phyloP scores from a whole-genome alignment of 1,140 invertebrate species.

The Drosophila busckii region DNA sequence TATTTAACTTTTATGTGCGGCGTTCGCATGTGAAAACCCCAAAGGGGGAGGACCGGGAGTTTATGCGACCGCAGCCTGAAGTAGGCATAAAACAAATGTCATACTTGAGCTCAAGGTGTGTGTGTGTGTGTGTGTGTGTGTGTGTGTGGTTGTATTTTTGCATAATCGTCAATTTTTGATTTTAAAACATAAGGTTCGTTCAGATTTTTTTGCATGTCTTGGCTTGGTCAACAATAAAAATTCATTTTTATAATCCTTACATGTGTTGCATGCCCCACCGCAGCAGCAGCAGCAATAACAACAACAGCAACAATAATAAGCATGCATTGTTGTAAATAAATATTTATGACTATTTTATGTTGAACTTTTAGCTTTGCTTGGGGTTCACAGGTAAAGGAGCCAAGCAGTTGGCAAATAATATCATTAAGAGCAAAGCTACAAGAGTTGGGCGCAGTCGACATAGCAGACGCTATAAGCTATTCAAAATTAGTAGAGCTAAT shows the following conservation, averaged over 20 bases:
- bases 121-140: slow-evolving; percentile 4
- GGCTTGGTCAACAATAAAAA: slow-evolving; percentile 67
- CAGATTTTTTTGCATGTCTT: background rate
- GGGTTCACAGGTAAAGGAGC: background rate
- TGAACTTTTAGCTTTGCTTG: slow-evolving; percentile 54
- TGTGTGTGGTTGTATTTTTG: slow-evolving; percentile 55
- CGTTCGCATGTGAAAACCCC: slow-evolving; percentile 52
- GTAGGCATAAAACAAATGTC: slow-evolving; percentile 71
- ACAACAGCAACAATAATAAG: slow-evolving; percentile 9
- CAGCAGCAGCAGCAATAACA: slow-evolving; percentile 16
- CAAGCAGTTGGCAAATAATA: slow-evolving; percentile 45
- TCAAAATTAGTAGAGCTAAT: too few relatives aligned
- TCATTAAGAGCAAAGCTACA: slow-evolving; percentile 16
- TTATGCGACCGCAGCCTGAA: slow-evolving; percentile 62
- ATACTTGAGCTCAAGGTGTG: slow-evolving; percentile 60
- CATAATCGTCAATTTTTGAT: slow-evolving; percentile 76
- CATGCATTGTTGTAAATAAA: slow-evolving; percentile 47
- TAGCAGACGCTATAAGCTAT: too few relatives aligned
- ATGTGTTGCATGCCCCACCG: slow-evolving; percentile 59
- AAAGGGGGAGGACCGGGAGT: slow-evolving; percentile 38
- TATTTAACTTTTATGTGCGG: slow-evolving; percentile 70
- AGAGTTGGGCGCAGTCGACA: too few relatives aligned
- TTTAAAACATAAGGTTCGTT: slow-evolving; percentile 45
- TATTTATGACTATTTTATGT: slow-evolving; percentile 72
- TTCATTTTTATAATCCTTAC: slow-evolving; percentile 72